Evolutionary conservation across 2,113 vertebrate species (phyloP).

Genomic region (Lampris incognitus): DNA sequence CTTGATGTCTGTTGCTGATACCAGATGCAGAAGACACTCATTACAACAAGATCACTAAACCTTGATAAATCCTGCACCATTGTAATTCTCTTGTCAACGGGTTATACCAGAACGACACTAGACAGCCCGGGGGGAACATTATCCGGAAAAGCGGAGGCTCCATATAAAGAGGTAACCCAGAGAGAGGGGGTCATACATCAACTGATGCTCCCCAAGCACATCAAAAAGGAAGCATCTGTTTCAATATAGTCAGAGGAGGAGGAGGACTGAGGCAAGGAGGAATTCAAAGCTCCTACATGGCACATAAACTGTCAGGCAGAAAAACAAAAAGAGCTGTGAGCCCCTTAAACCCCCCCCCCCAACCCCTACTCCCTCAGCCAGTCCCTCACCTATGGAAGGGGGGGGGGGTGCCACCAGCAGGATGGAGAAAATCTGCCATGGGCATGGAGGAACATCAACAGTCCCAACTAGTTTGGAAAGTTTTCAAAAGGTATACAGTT

Average conservation of each 20-base stretch:
- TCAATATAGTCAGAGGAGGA: slow-evolving; percentile 26
- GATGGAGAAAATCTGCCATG: slow-evolving; percentile 13
- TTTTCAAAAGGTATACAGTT: slow-evolving; percentile 6
- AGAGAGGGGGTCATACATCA: slow-evolving; percentile 65
- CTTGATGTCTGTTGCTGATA: slow-evolving; percentile 35
- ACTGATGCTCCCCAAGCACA: slow-evolving; percentile 49
- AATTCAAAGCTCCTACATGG: slow-evolving; percentile 17
- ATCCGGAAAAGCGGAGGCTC: slow-evolving; percentile 32
- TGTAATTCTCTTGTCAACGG: slow-evolving; percentile 38
- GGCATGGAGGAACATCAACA: neutral
- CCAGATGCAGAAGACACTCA: slow-evolving; percentile 35
- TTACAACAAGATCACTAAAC: slow-evolving; percentile 39
- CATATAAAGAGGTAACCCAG: slow-evolving; percentile 53
- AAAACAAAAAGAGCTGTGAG: slow-evolving; percentile 16
- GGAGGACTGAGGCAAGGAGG: slow-evolving; percentile 23
- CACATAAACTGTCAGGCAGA: slow-evolving; percentile 11
- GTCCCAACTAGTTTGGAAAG: neutral
- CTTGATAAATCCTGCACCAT: slow-evolving; percentile 43
- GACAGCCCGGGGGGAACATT: slow-evolving; percentile 40
- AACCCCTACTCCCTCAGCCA: neutral
- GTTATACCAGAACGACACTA: slow-evolving; percentile 47
- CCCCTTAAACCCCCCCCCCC: neutral
- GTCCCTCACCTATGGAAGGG: neutral
- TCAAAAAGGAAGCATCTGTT: slow-evolving; percentile 72
- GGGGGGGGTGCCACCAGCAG: slow-evolving; percentile 1